Conservation (phyloP, 2,888 invertebrate genomes). For the Trilocha varians region DNA sequence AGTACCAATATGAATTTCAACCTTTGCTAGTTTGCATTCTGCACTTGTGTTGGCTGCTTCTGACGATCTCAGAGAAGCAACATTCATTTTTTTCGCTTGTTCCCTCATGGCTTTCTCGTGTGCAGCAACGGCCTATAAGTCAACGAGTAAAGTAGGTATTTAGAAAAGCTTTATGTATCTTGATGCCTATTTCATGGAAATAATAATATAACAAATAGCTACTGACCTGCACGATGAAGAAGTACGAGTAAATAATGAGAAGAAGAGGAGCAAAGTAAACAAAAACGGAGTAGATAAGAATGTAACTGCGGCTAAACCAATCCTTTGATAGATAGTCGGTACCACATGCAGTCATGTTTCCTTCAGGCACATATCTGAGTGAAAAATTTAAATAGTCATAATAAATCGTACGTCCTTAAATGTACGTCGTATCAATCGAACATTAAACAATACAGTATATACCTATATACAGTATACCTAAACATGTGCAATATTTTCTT, state of each 20-base stretch:
- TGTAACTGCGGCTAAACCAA: constrained; percentile 84
- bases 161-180: no score
- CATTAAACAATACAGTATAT: no score
- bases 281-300: constrained; percentile 84
- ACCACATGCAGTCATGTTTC: constrained; percentile 94
- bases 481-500: no score
- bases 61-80: constrained; percentile 86
- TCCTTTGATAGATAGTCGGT: constrained; percentile 88
- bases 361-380: constrained; percentile 90
- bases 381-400: constrained; percentile 1
- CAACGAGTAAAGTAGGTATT: neutral
- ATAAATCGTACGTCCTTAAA: no score
- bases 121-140: constrained; percentile 79
- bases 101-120: constrained; percentile 91
- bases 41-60: constrained; percentile 85
- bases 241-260: constrained; percentile 89
- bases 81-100: constrained; percentile 96
- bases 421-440: no score
- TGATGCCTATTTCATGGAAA: neutral
- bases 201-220: neutral
- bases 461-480: constrained; percentile 1
- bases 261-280: constrained; percentile 84
- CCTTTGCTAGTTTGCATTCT: constrained; percentile 90
- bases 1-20: constrained; percentile 16
- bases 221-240: constrained; percentile 85